These are phyloP conservation scores for Cephalopachus bancanus DNA, from an alignment of 2,797 vertebrate genomes.

Conservation along the genomic window DNA sequence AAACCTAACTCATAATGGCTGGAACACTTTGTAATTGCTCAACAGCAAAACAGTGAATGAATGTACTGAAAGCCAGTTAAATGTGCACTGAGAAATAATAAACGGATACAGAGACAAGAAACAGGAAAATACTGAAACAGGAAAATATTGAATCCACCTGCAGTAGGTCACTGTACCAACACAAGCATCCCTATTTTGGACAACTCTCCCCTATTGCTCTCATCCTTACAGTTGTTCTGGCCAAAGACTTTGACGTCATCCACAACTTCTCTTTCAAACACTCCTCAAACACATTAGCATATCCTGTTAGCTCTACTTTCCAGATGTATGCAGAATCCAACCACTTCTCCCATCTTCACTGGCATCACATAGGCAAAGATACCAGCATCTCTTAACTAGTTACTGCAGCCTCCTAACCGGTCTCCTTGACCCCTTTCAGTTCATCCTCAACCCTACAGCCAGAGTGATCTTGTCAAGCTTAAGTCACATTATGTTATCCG, in stretches of 20 bases:
- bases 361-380: constrained; percentile 14
- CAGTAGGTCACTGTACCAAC: background rate
- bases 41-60: constrained; percentile 41
- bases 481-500: background rate
- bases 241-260: constrained; percentile 44
- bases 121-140: background rate
- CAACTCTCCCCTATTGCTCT: background rate
- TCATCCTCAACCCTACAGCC: background rate
- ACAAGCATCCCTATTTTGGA: background rate
- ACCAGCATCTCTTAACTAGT: background rate
- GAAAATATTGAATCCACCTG: background rate
- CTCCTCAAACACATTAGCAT: background rate
- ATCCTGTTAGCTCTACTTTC: background rate
- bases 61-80: constrained; percentile 51
- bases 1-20: constrained; percentile 35
- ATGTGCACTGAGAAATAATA: constrained; percentile 28
- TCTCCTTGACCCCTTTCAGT: background rate
- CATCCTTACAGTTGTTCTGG: background rate
- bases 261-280: constrained; percentile 11
- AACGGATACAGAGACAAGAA: constrained; percentile 13
- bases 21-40: constrained; percentile 36
- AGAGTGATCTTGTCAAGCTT: constrained; percentile 30
- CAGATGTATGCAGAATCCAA: constrained; percentile 39
- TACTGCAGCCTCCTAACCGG: background rate
- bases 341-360: constrained; percentile 37